These are phyloP conservation scores for Festucalex cinctus DNA, from an alignment of 2,113 vertebrate genomes.

Conservation along the genomic window DNA sequence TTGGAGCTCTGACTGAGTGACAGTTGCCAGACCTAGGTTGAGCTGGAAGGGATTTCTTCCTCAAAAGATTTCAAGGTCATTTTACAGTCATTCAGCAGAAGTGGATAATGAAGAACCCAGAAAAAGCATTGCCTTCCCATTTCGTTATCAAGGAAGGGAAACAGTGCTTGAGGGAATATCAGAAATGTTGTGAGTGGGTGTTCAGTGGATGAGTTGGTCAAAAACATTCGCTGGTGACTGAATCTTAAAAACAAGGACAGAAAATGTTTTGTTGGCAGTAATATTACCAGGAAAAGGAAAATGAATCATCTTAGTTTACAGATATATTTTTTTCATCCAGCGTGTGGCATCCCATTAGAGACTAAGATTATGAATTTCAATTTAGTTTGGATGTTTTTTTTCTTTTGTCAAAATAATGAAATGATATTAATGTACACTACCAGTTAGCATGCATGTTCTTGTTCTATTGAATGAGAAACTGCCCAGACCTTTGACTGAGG, in stretches of 20 bases:
- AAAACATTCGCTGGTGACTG: background rate
- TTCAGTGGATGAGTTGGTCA: conserved; percentile 1
- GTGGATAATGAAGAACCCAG: background rate
- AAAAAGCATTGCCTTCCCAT: background rate
- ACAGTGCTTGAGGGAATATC: background rate
- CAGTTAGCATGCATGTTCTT: no score
- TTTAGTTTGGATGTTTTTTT: background rate
- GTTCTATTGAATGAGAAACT: background rate
- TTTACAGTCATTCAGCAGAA: conserved; percentile 8
- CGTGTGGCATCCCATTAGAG: background rate
- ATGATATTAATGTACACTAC: background rate
- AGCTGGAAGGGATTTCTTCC: conserved; percentile 8
- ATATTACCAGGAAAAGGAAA: background rate
- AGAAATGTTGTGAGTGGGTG: conserved; percentile 2
- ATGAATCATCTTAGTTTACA: background rate
- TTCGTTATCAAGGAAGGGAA: background rate
- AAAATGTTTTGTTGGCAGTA: background rate
- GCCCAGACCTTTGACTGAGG: no score
- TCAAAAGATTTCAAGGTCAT: conserved; percentile 15
- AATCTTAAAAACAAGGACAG: background rate
- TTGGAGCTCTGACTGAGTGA: conserved; percentile 17
- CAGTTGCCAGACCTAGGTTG: conserved; percentile 14
- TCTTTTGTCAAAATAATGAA: background rate
- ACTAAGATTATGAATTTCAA: background rate
- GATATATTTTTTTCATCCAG: background rate